Conservation (phyloP, 2,797 vertebrate genomes). For the Carapus acus region DNA sequence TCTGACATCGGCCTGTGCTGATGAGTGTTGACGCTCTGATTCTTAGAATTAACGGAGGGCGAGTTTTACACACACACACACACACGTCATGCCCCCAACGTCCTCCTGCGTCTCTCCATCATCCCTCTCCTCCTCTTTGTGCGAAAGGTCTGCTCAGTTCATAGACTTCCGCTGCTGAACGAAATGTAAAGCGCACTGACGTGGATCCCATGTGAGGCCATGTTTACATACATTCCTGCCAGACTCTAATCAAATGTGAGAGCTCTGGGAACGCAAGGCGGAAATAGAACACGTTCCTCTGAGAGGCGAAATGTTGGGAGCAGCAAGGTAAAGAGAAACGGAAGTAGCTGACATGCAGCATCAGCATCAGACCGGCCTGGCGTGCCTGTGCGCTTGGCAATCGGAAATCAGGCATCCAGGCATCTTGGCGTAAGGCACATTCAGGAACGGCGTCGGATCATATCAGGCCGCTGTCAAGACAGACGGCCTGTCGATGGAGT, state of each 20-base stretch:
- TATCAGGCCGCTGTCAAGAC: slow-evolving; percentile 51
- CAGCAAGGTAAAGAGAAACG: slow-evolving; percentile 24
- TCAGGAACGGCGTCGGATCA: slow-evolving; percentile 55
- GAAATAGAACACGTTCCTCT: slow-evolving; percentile 34
- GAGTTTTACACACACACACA: slow-evolving; percentile 22
- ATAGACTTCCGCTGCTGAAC: too few relatives aligned
- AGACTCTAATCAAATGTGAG: slow-evolving; percentile 2
- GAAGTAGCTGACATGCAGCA: slow-evolving; percentile 52
- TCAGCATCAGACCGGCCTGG: slow-evolving; percentile 42
- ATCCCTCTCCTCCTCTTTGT: slow-evolving; percentile 6
- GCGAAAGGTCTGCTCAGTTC: slow-evolving; percentile 2
- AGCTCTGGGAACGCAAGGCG: slow-evolving; percentile 17
- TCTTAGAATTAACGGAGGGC: too few relatives aligned
- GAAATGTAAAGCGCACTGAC: too few relatives aligned
- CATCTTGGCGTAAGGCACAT: too few relatives aligned
- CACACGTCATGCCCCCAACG: slow-evolving; percentile 55
- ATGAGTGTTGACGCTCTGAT: too few relatives aligned
- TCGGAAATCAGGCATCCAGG: slow-evolving; percentile 2
- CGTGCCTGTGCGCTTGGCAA: slow-evolving; percentile 26
- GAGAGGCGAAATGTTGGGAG: slow-evolving; percentile 45
- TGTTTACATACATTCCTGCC: slow-evolving; percentile 11
- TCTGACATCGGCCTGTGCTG: slow-evolving; percentile 49
- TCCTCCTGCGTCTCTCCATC: neutral
- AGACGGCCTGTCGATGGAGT: slow-evolving; percentile 42
- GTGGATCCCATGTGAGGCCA: neutral